Conservation (phyloP, 2,113 vertebrate genomes). For the Xiphophorus maculatus region DNA sequence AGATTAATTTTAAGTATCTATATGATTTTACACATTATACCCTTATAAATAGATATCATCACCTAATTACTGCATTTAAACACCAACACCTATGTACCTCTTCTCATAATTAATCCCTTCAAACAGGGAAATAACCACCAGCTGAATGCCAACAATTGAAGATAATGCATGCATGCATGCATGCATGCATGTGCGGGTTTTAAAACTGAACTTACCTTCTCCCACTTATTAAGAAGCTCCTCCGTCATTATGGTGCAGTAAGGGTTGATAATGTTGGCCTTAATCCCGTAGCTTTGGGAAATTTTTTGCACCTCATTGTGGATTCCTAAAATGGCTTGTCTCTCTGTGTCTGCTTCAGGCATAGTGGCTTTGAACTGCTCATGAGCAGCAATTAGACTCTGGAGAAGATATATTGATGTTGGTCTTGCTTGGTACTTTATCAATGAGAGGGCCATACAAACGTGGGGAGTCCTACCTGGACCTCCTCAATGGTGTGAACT, state of each 20-base stretch:
- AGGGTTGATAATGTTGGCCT: constrained; percentile 87
- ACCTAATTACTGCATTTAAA: not conserved
- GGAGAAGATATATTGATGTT: constrained; percentile 15
- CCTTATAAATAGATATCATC: not conserved
- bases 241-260: constrained; percentile 92
- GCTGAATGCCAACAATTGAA: not conserved
- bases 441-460: constrained; percentile 2
- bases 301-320: constrained; percentile 97
- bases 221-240: constrained; percentile 93
- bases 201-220: constrained; percentile 84
- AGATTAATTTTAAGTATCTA: not conserved
- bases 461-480: constrained; percentile 83
- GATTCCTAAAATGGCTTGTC: constrained; percentile 94
- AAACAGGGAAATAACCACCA: not conserved
- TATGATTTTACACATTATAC: not conserved
- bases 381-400: constrained; percentile 94
- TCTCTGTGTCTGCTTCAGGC: constrained; percentile 88
- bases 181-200: constrained; percentile 1
- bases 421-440: not conserved
- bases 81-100: not conserved
- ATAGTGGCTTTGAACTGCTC: constrained; percentile 87
- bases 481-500: constrained; percentile 94
- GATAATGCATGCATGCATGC: not conserved
- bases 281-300: constrained; percentile 93
- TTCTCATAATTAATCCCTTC: not conserved